phyloP scores from a whole-genome alignment of 2,797 vertebrate species.

The Platyrinchus mystaceus region DNA sequence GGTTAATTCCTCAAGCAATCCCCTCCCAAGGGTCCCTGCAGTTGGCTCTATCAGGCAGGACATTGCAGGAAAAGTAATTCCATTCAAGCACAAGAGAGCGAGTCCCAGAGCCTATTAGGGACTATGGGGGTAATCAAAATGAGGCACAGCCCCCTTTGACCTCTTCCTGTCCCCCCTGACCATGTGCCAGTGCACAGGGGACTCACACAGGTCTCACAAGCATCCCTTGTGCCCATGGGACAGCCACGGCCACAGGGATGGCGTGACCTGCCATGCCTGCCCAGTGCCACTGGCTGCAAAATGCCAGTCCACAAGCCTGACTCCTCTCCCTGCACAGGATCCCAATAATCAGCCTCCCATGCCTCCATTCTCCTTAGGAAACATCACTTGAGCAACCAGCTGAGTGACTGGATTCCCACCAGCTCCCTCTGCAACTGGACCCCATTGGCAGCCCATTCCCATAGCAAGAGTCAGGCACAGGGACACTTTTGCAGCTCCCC shows the following conservation, averaged over 20 bases:
- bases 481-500: background rate
- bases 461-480: background rate
- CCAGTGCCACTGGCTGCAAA: background rate
- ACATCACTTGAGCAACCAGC: background rate
- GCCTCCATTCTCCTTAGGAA: background rate
- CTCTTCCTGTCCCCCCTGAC: background rate
- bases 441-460: background rate
- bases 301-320: background rate
- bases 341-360: fast-evolving
- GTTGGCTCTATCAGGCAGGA: background rate
- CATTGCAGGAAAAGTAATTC: background rate
- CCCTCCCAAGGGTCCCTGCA: background rate
- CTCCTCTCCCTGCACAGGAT: background rate
- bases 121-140: background rate
- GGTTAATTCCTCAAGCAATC: background rate
- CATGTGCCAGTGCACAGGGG: background rate
- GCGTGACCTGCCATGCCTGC: background rate
- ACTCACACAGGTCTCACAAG: background rate
- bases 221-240: fast-evolving
- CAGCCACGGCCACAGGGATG: fast-evolving
- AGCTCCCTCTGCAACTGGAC: background rate
- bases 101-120: background rate
- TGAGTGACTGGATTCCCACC: background rate
- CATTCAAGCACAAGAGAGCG: background rate
- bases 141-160: background rate